These are phyloP conservation scores for Perognathus longimembris DNA, from an alignment of 2,113 vertebrate genomes.

Conservation along the genomic window DNA sequence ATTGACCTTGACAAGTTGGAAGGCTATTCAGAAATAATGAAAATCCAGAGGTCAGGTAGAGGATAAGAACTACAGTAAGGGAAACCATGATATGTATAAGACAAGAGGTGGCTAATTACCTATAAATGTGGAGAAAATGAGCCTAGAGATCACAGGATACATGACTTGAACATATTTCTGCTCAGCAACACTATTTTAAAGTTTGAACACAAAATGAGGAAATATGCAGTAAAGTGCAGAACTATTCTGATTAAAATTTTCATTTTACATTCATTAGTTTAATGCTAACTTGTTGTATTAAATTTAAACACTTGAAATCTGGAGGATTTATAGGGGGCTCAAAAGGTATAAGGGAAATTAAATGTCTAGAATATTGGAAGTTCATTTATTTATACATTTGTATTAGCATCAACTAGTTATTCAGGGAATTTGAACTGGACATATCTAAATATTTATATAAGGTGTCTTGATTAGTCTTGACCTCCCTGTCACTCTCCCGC, in stretches of 20 bases:
- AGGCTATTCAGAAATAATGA: slow-evolving; percentile 57
- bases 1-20: slow-evolving; percentile 63
- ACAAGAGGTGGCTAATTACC: slow-evolving; percentile 48
- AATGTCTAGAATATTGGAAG: neutral
- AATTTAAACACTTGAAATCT: neutral
- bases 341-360: neutral
- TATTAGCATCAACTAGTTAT: too few relatives aligned
- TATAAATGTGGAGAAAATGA: neutral
- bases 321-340: neutral
- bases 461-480: too few relatives aligned
- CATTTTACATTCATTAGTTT: neutral
- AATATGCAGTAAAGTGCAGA: neutral
- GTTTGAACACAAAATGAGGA: slow-evolving; percentile 1
- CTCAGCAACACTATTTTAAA: slow-evolving; percentile 23
- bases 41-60: slow-evolving; percentile 57
- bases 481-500: too few relatives aligned
- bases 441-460: too few relatives aligned
- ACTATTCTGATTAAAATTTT: neutral
- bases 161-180: slow-evolving; percentile 45
- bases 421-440: too few relatives aligned
- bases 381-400: neutral
- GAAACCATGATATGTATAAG: slow-evolving; percentile 35
- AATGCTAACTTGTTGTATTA: neutral
- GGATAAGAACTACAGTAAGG: slow-evolving; percentile 17
- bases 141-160: slow-evolving; percentile 41